These are phyloP conservation scores for Sylvia borin DNA, from an alignment of 2,797 vertebrate species.

Conservation along the genomic window DNA sequence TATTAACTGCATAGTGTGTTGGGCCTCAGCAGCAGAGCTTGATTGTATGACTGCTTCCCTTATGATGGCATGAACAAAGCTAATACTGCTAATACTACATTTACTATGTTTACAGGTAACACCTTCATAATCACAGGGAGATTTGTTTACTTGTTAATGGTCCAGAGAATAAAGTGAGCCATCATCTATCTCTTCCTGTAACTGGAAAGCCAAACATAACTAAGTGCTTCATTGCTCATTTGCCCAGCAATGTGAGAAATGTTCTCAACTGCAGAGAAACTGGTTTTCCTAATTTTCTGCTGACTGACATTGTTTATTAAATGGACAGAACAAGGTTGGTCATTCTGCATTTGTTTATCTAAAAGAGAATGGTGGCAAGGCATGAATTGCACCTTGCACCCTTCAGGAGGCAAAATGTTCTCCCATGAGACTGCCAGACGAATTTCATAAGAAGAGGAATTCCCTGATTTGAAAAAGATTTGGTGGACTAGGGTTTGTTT, in stretches of 20 bases:
- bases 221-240: neutral
- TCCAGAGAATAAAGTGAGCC: neutral
- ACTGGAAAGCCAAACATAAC: neutral
- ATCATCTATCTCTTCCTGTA: neutral
- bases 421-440: neutral
- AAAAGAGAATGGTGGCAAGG: neutral
- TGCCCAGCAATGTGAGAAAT: neutral
- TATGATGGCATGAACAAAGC: neutral
- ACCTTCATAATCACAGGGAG: neutral
- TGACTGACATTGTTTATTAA: neutral
- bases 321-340: neutral
- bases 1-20: neutral
- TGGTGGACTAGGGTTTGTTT: neutral
- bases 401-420: neutral
- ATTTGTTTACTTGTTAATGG: neutral
- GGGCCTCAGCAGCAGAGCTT: neutral
- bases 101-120: neutral
- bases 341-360: neutral
- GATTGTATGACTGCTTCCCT: neutral
- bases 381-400: neutral
- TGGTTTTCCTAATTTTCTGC: neutral
- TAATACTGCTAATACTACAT: neutral
- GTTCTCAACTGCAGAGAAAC: neutral
- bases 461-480: neutral
- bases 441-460: neutral